phyloP scores from a whole-genome alignment of 2,797 vertebrate genomes.

The Enoplosus armatus region DNA sequence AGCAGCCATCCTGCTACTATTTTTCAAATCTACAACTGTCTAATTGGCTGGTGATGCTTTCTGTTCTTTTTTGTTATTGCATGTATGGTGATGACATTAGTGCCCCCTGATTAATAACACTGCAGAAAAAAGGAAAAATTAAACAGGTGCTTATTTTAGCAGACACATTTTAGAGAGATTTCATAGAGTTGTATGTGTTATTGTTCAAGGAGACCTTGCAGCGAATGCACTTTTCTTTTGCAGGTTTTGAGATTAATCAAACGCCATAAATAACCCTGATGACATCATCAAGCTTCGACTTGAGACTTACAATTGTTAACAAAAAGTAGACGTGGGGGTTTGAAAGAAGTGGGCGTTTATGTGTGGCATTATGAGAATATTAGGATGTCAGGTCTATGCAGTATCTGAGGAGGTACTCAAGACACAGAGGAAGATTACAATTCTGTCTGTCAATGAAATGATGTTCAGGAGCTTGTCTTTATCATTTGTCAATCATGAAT shows the following conservation, averaged over 20 bases:
- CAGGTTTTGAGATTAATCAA: no score
- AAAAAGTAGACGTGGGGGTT: not conserved
- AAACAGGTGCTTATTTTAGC: not conserved
- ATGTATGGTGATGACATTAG: slow-evolving; percentile 33
- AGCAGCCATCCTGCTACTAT: slow-evolving; percentile 31
- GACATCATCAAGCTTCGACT: not conserved
- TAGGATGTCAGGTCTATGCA: not conserved
- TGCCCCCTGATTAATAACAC: slow-evolving; percentile 29
- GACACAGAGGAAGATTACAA: not conserved
- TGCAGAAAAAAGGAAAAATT: not conserved
- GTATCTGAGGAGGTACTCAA: not conserved
- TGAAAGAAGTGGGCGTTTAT: not conserved
- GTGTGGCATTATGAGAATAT: not conserved
- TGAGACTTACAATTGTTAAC: not conserved
- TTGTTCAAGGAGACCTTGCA: not conserved
- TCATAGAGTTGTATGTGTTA: not conserved
- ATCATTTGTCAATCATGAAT: not conserved
- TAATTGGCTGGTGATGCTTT: slow-evolving; percentile 42
- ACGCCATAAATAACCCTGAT: not conserved
- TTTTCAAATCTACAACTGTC: slow-evolving; percentile 50
- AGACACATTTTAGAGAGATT: not conserved
- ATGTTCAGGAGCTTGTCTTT: not conserved
- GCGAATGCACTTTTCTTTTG: not conserved
- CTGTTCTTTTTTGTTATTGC: slow-evolving; percentile 39
- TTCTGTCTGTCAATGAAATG: not conserved